Evolutionary conservation across 2,113 vertebrate species (phyloP).

Genomic region (Arizona elegans): DNA sequence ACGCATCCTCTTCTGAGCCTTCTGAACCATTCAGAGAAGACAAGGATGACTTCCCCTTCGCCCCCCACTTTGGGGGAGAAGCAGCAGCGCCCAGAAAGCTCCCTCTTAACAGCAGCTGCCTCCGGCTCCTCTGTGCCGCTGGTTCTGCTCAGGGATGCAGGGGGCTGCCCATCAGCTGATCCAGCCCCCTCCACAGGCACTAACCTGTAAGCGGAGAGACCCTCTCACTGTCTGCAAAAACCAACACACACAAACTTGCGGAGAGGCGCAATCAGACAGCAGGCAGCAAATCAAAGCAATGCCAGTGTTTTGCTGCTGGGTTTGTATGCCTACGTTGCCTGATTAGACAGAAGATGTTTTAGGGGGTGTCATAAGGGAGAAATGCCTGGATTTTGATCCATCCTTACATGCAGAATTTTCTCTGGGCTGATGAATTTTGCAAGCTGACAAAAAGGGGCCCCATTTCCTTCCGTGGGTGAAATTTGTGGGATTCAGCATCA

Average conservation of each 20-base stretch:
- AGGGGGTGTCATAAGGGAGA: not conserved
- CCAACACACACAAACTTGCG: not conserved
- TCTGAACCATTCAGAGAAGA: no score
- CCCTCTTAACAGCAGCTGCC: not conserved
- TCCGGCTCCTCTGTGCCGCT: not conserved
- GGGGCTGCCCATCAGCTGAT: constrained; percentile 28
- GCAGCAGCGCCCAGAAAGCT: not conserved
- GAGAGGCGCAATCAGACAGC: no score
- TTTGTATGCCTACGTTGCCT: not conserved
- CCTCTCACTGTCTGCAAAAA: not conserved
- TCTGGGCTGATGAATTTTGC: no score
- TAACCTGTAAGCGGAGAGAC: constrained; percentile 23
- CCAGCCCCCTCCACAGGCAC: not conserved
- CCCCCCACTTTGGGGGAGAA: not conserved
- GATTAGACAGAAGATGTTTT: not conserved
- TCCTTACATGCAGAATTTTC: not conserved
- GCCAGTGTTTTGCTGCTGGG: not conserved
- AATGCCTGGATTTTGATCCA: not conserved
- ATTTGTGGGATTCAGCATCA: not conserved
- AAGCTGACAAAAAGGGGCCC: not conserved
- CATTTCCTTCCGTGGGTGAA: not conserved
- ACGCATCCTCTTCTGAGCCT: not conserved
- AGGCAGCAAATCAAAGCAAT: not conserved
- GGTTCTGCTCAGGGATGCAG: constrained; percentile 25
- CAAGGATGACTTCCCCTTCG: not conserved